Base-by-base conservation (phyloP, 2,888 invertebrate genomes). In the Rotaria macrura region DNA sequence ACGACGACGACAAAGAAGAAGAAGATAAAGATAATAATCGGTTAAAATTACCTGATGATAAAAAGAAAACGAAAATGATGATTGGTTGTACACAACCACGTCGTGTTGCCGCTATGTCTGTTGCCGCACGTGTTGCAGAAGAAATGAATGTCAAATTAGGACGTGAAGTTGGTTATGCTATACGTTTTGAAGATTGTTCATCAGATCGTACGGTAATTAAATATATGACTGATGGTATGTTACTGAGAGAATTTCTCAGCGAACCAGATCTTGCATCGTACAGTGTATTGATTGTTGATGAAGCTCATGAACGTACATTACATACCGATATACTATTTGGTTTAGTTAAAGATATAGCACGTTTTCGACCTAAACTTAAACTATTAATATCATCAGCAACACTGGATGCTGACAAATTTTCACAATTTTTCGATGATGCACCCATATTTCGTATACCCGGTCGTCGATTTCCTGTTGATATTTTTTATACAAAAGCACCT, bases 41-140 rank as follows among this genome's bases (percentile, higher is more conserved):
- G 5, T 14, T 43, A 17, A 79, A 43, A 6, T 65, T 65, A 65
- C 65, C 65, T 2, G 38, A 14, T 34, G 34, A 0, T 0, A 86
- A 85, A 20, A 83, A 83, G 52, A 84, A 84, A n/a, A 29, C 49
- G 47, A 94, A 94, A 89, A 95, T 95, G 92, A 92, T 92, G 88
- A 95, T 98, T 89, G 98, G 97, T 1, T 99, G 98, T 89, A 99
- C 98, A 0, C 97, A 97, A 91, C 98, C 99, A 0, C 92, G 98
- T 87, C 93, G 99, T 91, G 99, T 99, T 3, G 99, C 99, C 40
- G 97, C 99, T 5, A 99, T 99, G 99, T 96, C 96, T n/a, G 99
- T 99, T 40, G 96, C 99, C 38, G 95, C 97, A 7, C 93, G 99
- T 90, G 99, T 99, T 1, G 95, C 98, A 5, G 95, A 98, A 90